phyloP scores from a whole-genome alignment of 2,113 vertebrate species.

The Takifugu bimaculatus region DNA sequence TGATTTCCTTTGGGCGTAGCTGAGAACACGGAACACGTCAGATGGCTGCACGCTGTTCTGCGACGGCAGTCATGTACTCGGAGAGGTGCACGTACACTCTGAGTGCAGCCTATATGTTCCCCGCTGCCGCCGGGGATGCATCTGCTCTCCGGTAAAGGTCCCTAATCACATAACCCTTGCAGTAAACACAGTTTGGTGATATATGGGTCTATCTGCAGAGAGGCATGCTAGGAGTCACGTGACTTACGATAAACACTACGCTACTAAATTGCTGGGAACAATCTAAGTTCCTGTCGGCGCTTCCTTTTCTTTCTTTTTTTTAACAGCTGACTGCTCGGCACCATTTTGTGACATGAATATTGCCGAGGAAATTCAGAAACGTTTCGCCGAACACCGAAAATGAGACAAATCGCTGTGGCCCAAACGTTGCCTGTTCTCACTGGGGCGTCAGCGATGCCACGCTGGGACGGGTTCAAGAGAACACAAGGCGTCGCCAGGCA shows the following conservation, averaged over 20 bases:
- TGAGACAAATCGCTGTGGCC: no score
- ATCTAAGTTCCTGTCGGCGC: constrained; percentile 23
- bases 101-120: neutral
- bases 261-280: neutral
- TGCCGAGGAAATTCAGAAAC: neutral
- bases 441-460: constrained; percentile 57
- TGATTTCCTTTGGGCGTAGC: constrained; percentile 51
- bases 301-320: constrained; percentile 6
- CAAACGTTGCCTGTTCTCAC: constrained; percentile 43
- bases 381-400: no score
- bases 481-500: no score
- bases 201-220: constrained; percentile 6
- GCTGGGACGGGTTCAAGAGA: no score
- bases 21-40: constrained; percentile 45
- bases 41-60: constrained; percentile 25
- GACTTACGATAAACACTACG: constrained; percentile 38
- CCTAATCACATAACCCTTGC: constrained; percentile 20
- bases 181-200: constrained; percentile 36
- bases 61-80: constrained; percentile 2
- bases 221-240: constrained; percentile 20
- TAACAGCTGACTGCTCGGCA: constrained; percentile 22
- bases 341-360: no score
- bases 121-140: constrained; percentile 16
- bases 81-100: neutral
- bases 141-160: constrained; percentile 26